Evolutionary conservation across 1,140 invertebrate genomes (phyloP), one percentile per base, ranked within the genome.

Genomic region (Panagrolaimus sp.): DNA sequence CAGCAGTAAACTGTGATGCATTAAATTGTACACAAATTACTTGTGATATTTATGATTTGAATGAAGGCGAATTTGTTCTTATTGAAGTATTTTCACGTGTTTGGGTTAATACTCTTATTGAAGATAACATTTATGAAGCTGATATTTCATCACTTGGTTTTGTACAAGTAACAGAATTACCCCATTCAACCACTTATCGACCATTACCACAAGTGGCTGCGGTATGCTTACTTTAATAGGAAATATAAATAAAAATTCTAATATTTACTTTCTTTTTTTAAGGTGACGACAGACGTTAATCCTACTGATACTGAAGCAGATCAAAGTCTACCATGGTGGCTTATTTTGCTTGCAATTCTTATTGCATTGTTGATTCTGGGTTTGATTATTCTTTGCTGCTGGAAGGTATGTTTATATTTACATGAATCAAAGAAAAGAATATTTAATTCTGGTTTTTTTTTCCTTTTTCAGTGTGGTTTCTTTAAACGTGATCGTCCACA

Each of bases 21-120:
- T 45, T 79, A 11, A 78, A 82, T 61, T 81, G 79, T 67, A 81
- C 79, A 9, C 81, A 81, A 53, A 82, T 81, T 51, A 69, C 69
- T 27, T 81, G 79, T 48, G 79, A 81, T 45, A 81, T 81, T 65
- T 68, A 74, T 48, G 79, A 80, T 43, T 64, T 81, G 38, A 64
- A 74, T 38, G 72, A 73, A 61, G 78, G 79, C 25, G 81, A 82
- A 48, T 82, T 66, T 47, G 81, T 81, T 8, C 70, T 81, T 9
- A 74, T 81, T 14, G 80, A 82, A 53, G 68, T 79, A 9, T 82
- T 81, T 65, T 75, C 80, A 27, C 71, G 79, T n/a, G 74, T 80
- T 1, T 79, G 71, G 75, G 69, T 81, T 4, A 82, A 82, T 62
- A 82, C 80, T 16, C 62, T 81, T 38, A 82, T 81, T 45, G 78